Base-by-base conservation (phyloP, 2,888 invertebrate genomes). In the Caenorhabditis virilis region DNA sequence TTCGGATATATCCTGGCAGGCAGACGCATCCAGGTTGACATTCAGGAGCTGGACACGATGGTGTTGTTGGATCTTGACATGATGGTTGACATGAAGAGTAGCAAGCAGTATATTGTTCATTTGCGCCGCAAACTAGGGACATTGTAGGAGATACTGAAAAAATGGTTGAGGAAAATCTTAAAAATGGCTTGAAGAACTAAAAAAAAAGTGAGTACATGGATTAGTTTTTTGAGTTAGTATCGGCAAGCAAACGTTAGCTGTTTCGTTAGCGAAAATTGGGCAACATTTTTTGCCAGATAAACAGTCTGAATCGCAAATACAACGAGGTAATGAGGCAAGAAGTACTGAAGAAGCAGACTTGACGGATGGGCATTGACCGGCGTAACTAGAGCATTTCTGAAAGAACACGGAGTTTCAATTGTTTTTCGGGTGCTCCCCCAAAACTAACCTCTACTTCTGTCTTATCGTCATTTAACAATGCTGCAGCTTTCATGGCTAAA, bases 1-100 rank as follows among this genome's bases (percentile, higher is more conserved):
- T 55, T 2, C 74, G 57, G 36, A 75, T 62, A 58, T 38, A 41
- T 71, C 74, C 74, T 35, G 76, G 76, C 20, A 66, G 30, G 33
- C 76, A 76, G 33, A 68, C 63, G 35, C 76, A 76, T 36, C 76
- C 76, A 1, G 71, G 63, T 25, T 60, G 59, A 36, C 76, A 76
- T 15, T 52, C 51, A 15, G 69, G 64, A 13, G 64, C 15, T 2
- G 73, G 72, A 49, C 76, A 76, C 1, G 73, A 60, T 0, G 67
- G 68, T 6, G 68, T 66, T n/a, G 57, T 56, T 23, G 72, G 69
- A 50, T 76, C 72, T 18, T 65, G 65, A 43, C 76, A 76, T 22
- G 72, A 72, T n/a, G 68, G 56, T 35, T 73, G 72, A 33, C 76
- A 76, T 1, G 70, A 58, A 3, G 72, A 58, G 36, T 55, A 60